Conservation (phyloP, 2,113 vertebrate genomes). For the Boulengeromyrus knoepffleri region DNA sequence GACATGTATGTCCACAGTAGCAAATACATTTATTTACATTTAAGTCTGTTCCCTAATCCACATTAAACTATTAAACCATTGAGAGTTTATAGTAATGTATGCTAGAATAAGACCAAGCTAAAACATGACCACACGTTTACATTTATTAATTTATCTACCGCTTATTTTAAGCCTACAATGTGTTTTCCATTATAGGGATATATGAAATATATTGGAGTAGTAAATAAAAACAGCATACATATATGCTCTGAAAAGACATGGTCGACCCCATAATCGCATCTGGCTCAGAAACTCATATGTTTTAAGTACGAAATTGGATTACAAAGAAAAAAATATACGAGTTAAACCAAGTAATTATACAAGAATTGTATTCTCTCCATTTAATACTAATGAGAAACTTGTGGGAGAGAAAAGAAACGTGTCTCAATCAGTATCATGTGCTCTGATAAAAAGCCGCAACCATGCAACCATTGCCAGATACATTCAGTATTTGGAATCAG, state of each 20-base stretch:
- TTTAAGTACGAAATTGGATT: not conserved
- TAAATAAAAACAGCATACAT: not conserved
- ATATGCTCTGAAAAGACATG: not conserved
- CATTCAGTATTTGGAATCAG: not conserved
- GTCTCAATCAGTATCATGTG: not conserved
- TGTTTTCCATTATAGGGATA: not conserved
- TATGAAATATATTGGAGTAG: slow-evolving; percentile 7
- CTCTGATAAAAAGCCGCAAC: not conserved
- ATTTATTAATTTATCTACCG: not conserved
- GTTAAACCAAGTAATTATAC: not conserved
- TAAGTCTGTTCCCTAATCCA: not conserved
- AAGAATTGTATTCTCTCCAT: not conserved
- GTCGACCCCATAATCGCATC: not conserved
- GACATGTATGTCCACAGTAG: not conserved
- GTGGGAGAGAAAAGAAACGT: not conserved
- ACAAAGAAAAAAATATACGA: not conserved
- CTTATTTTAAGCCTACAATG: slow-evolving; percentile 10
- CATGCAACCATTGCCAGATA: not conserved
- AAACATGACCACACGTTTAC: not conserved
- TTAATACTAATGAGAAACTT: slow-evolving; percentile 4
- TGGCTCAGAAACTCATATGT: not conserved
- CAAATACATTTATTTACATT: not conserved
- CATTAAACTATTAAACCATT: not conserved
- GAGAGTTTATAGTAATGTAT: not conserved
- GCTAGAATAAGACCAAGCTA: not conserved